Conservation (phyloP, 53 echinoderm and acorn worm species). For the Paracentrotus lividus region DNA sequence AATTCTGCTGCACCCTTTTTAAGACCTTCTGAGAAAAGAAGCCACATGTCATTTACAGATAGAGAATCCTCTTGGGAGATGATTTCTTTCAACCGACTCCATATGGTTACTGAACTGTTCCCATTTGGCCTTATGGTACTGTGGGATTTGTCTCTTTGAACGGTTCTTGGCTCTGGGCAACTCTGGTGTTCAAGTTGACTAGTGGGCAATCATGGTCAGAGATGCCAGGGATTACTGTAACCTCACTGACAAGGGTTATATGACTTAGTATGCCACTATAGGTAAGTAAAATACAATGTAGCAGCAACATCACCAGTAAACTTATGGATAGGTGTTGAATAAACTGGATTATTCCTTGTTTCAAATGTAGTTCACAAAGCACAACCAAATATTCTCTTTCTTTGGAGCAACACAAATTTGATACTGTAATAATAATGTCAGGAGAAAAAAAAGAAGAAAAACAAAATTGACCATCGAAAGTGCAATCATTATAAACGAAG, state of each 20-base stretch:
- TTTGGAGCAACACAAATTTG: too few species aligned
- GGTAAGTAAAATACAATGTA: too few species aligned
- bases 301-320: too few species aligned
- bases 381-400: too few species aligned
- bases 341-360: too few species aligned
- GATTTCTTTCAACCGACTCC: background rate
- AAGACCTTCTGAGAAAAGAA: background rate
- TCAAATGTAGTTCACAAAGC: too few species aligned
- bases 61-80: background rate
- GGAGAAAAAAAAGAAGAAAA: too few species aligned
- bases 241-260: background rate
- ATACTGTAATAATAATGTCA: too few species aligned
- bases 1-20: background rate
- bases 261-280: too few species aligned
- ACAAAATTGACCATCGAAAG: too few species aligned
- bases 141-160: background rate
- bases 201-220: slow-evolving; percentile 62
- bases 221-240: slow-evolving; percentile 26
- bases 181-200: slow-evolving; percentile 19
- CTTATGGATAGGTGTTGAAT: too few species aligned
- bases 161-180: background rate
- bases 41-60: background rate
- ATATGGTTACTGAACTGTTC: background rate
- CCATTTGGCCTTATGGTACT: background rate
- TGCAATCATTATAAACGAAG: too few species aligned